Base-by-base conservation (phyloP, 2,888 invertebrate genomes). In the Dolichomitus sp. region DNA sequence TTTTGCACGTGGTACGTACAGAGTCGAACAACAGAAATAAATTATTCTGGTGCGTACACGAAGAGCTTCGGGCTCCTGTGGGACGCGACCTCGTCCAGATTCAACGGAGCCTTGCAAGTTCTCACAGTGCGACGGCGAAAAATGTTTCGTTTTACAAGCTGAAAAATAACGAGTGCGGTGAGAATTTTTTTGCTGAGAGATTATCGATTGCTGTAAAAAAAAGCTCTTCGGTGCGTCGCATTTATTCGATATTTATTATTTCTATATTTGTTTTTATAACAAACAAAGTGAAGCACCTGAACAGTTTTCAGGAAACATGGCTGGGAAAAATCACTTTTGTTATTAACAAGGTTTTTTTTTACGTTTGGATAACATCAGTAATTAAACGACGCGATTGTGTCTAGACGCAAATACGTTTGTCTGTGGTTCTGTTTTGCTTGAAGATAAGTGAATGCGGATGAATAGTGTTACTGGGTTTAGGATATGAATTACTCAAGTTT, bases 21-120 rank as follows among this genome's bases (percentile, higher is more conserved):
- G 65, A 45, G 50, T 52, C 52, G 78, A 75, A 75, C 65, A 59
- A 75, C 57, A 33, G 59, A 79, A 82, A 75, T 70, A 79, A 72
- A 82, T 82, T 75, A 82, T 82, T 82, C 75, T 66, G 17, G 74
- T 66, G 75, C 75, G 70, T 81, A 72, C 30, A 72, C 45, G 11
- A 61, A 78, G n/a, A n/a, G 74, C 65, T 50, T 27, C 23, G 40
- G 23, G 14, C 12, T 78, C 78, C 63, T 74, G 37, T 27, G 78
- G 63, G 81, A 81, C 33, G 57, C 68, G 66, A 68, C 65, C 78
- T 78, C 70, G 61, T 77, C 42, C 61, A 69, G 52, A 1, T 33
- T 69, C 27, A 4, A 45, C 57, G 42, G 17, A 42, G 54, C n/a
- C 70, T 65, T 65, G 77, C 57, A 73, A 78, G 78, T 74, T 57